A percentile compares a stretch with the other conserved stretches of the same genome.
Conservation (phyloP, 2,888 invertebrate species). For the Drosophila birchii region DNA sequence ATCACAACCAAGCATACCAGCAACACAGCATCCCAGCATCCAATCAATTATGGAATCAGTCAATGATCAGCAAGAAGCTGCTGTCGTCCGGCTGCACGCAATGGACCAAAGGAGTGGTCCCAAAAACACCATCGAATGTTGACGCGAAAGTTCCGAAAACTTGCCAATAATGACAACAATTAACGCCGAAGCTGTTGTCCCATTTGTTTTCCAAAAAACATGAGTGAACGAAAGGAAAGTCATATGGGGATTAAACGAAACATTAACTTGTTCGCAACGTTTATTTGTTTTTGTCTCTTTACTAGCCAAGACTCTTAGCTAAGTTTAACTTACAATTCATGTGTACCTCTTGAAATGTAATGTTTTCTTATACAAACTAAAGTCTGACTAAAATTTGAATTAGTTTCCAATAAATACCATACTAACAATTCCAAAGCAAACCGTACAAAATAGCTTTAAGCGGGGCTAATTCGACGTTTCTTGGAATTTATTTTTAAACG, state of each 20-base stretch:
- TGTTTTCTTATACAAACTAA: too few species aligned
- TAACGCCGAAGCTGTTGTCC: conserved; percentile 46
- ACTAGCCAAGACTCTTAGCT: neutral
- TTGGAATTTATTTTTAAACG: too few species aligned
- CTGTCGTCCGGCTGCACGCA: conserved; percentile 51
- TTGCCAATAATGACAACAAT: conserved; percentile 62
- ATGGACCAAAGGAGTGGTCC: conserved; percentile 36
- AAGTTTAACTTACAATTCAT: neutral
- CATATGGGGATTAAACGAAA: neutral
- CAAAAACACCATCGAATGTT: conserved; percentile 2
- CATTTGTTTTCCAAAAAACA: conserved; percentile 22
- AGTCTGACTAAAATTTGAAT: neutral
- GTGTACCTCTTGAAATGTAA: too few species aligned
- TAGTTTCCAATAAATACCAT: neutral
- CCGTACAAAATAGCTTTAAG: neutral
- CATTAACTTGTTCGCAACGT: neutral
- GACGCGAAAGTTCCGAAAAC: conserved; percentile 46
- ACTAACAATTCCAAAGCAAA: neutral
- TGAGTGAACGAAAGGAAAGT: conserved; percentile 9
- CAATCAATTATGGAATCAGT: conserved; percentile 78
- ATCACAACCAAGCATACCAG: neutral
- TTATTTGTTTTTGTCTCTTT: too few species aligned
- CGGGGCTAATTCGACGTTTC: too few species aligned
- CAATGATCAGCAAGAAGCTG: conserved; percentile 72
- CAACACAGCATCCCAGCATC: conserved; percentile 20